These are phyloP conservation scores for Drosophila pseudotakahashii DNA, from an alignment of 2,888 invertebrate species.

Conservation along the genomic window DNA sequence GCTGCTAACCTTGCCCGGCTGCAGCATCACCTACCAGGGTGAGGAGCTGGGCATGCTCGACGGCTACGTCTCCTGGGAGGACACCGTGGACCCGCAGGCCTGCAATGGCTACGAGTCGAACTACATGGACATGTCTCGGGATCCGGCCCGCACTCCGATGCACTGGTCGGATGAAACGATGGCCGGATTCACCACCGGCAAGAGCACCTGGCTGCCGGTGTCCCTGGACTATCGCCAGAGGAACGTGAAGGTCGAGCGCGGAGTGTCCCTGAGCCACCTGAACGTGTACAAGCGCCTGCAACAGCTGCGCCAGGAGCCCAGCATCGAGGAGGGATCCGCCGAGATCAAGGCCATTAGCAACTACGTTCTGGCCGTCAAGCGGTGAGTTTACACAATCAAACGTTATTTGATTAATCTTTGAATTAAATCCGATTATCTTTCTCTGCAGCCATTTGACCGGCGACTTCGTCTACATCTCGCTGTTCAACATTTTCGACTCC, in stretches of 20 bases:
- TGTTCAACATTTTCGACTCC: slow-evolving; percentile 84
- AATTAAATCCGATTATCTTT: not conserved
- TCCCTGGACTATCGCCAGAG: slow-evolving; percentile 86
- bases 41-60: slow-evolving; percentile 93
- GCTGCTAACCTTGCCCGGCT: slow-evolving; percentile 91
- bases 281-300: slow-evolving; percentile 87
- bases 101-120: slow-evolving; percentile 87
- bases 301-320: slow-evolving; percentile 84
- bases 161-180: slow-evolving; percentile 86
- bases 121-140: slow-evolving; percentile 86
- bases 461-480: slow-evolving; percentile 82
- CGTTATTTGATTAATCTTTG: too few species aligned
- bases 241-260: slow-evolving; percentile 86
- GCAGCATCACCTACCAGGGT: slow-evolving; percentile 93
- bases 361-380: slow-evolving; percentile 85
- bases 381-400: slow-evolving; percentile 60
- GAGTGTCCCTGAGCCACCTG: slow-evolving; percentile 85
- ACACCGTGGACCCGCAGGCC: slow-evolving; percentile 88
- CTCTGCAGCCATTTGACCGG: slow-evolving; percentile 58
- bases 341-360: slow-evolving; percentile 81
- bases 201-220: slow-evolving; percentile 82
- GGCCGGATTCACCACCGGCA: slow-evolving; percentile 77
- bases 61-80: slow-evolving; percentile 86
- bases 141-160: slow-evolving; percentile 87
- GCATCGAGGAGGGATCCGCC: slow-evolving; percentile 85